phyloP scores from a whole-genome alignment of 1,140 invertebrate genomes.

The Drosophila nigromelanica region DNA sequence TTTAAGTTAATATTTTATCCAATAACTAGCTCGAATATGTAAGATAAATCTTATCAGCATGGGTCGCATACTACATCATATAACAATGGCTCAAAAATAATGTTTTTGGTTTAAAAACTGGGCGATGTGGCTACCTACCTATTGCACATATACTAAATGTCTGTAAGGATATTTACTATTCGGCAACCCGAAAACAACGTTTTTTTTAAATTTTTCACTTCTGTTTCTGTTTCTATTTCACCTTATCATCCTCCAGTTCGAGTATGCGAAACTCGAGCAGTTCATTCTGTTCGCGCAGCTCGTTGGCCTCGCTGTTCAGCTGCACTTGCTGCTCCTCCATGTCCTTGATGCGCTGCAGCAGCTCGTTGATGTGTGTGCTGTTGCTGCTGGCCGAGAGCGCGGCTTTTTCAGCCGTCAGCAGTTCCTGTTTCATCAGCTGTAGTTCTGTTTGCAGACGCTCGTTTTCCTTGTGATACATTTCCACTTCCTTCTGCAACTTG shows the following conservation, averaged over 20 bases:
- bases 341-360: constrained; percentile 72
- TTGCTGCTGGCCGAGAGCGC: constrained; percentile 52
- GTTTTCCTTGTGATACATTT: constrained; percentile 79
- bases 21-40: too few species aligned
- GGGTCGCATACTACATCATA: too few species aligned
- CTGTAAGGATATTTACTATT: neutral
- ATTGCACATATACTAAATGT: neutral
- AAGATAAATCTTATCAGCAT: too few species aligned
- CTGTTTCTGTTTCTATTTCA: constrained; percentile 33
- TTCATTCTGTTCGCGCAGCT: constrained; percentile 85
- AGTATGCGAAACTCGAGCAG: constrained; percentile 85
- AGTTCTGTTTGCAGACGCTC: constrained; percentile 68
- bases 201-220: neutral
- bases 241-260: constrained; percentile 85
- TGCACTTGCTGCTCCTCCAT: constrained; percentile 83
- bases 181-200: neutral
- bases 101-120: too few species aligned
- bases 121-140: too few species aligned
- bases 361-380: constrained; percentile 62
- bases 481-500: constrained; percentile 81
- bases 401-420: constrained; percentile 68
- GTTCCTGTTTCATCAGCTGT: constrained; percentile 78
- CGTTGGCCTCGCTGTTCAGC: constrained; percentile 83
- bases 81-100: too few species aligned
- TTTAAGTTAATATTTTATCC: too few species aligned